Conservation (phyloP, 1,140 invertebrate species). For the Drosophila ironensis region DNA sequence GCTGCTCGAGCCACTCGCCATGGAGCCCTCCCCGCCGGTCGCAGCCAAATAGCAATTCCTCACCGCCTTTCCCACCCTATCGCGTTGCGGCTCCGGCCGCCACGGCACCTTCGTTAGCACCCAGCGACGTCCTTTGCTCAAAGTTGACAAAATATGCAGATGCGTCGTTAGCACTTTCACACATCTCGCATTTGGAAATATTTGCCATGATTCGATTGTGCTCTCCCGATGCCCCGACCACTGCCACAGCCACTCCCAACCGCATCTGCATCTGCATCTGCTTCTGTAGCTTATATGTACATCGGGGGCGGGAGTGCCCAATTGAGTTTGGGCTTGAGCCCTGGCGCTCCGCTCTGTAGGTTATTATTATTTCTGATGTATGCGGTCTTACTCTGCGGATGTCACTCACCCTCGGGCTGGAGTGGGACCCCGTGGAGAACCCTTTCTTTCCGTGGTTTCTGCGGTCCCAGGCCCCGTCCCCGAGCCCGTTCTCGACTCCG, state of each 20-base stretch:
- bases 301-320: constrained; percentile 25
- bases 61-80: too few relatives aligned
- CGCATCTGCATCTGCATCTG: constrained; percentile 17
- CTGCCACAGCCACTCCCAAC: not conserved
- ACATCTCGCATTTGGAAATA: constrained; percentile 48
- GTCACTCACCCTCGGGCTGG: constrained; percentile 47
- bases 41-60: constrained; percentile 65
- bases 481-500: too few relatives aligned
- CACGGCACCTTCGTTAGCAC: constrained; percentile 20
- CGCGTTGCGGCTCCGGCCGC: constrained; percentile 60
- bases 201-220: constrained; percentile 78
- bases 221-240: constrained; percentile 1
- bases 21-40: not conserved
- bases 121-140: constrained; percentile 29
- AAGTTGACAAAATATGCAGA: constrained; percentile 75
- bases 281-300: not conserved
- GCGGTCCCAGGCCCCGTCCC: constrained; percentile 39
- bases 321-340: constrained; percentile 54
- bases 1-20: not conserved
- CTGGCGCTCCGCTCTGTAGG: constrained; percentile 35
- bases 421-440: not conserved
- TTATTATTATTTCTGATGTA: constrained; percentile 80
- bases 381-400: constrained; percentile 78
- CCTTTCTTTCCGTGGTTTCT: constrained; percentile 34
- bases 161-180: constrained; percentile 60